Percentiles rank a stretch among this genome's conserved stretches.
phyloP scores from a whole-genome alignment of 1,140 invertebrate species.

The Heterodera carotae region DNA sequence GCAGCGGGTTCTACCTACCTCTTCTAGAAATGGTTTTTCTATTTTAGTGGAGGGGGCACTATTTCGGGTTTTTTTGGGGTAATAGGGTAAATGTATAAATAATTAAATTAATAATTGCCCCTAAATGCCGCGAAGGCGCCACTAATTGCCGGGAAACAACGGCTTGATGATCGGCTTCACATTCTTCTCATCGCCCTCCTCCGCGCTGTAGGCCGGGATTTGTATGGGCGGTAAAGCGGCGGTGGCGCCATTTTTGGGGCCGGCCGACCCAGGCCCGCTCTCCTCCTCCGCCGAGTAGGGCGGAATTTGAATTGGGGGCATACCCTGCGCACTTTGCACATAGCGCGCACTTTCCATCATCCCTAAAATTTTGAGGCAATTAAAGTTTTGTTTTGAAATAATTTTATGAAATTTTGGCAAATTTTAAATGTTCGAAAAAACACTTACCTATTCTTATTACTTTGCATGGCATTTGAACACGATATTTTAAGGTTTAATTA shows the following conservation, averaged over 20 bases:
- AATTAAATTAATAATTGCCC: no score
- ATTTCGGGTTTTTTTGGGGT: no score
- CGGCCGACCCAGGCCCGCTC: background rate
- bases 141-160: background rate
- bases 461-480: background rate
- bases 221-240: conserved; percentile 14
- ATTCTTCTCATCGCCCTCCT: conserved; percentile 24
- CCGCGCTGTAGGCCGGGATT: conserved; percentile 22
- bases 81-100: no score
- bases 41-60: no score
- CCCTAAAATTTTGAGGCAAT: conserved; percentile 14
- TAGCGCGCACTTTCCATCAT: conserved; percentile 3
- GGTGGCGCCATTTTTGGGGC: conserved; percentile 3
- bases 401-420: background rate
- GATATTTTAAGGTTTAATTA: no score
- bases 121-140: no score
- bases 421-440: background rate
- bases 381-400: background rate
- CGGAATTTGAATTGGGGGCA: conserved; percentile 27
- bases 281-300: conserved; percentile 27
- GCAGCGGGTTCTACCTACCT: no score
- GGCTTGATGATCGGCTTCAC: conserved; percentile 25
- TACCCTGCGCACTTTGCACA: conserved; percentile 7
- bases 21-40: no score
- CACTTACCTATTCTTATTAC: background rate